Evolutionary conservation across 2,888 invertebrate species (phyloP), one percentile per base, ranked within the genome.

Genomic region (Bursaphelenchus okinawaensis): DNA sequence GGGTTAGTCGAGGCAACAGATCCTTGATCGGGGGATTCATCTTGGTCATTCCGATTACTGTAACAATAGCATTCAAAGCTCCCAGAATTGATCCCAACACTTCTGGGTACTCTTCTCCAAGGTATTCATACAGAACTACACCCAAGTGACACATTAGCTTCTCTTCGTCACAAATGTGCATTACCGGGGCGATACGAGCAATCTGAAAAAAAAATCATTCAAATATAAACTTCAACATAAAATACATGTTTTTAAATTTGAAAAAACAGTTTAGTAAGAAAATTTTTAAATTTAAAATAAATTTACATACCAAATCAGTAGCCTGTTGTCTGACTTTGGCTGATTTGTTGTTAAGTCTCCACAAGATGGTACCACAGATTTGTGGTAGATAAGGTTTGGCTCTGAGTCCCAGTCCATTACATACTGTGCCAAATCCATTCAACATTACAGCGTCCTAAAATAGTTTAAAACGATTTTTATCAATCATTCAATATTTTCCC

Each of bases 1-100:
- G 98, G 0, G 98, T 99, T 50, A 98, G 86, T 54, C 96, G 87
- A 0, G 98, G 98, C 59, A 98, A 85, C 23, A 98, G 87, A 86
- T 98, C 96, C 86, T 99, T 99, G 81, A 98, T 99, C 1, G 98
- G 98, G 6, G 98, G 98, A 2, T 95, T 98, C 98, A 99, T 99
- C 86, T 98, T 96, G 0, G 95, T 95, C 98, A 98, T 98, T 77
- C 98, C 98, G 81, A 99, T 98, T 6, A 99, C 98, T 84, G 96
- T 98, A 6, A 98, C 96, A 75, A 98, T 99, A 0, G 93, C 93
- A 85, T 98, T 98, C n/a, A 98, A 86, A 0, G 96, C 98, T 1
- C 96, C 98, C 59, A 99, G 87, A 83, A 98, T 98, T 55, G 94
- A 94, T 50, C 98, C 98, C 74, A 98, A 86, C 9, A 98, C 98